These are phyloP conservation scores for Sinohyriopsis cumingii DNA, from an alignment of 2,888 invertebrate genomes.

Conservation along the genomic window DNA sequence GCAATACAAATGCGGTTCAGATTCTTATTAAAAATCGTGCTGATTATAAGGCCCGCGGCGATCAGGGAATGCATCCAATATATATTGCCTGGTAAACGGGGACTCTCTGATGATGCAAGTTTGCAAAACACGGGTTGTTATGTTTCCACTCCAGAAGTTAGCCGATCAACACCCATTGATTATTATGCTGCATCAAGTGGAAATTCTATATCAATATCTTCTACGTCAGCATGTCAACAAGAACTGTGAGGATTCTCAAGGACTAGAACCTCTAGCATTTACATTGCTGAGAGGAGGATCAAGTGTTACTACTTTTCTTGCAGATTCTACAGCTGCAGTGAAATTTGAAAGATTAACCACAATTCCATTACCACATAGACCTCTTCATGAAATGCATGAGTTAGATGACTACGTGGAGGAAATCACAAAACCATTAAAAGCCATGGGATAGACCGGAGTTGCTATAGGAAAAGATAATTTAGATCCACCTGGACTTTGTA, in stretches of 20 bases:
- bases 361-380: slow-evolving; percentile 14
- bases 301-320: neutral
- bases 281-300: slow-evolving; percentile 5
- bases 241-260: neutral
- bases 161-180: slow-evolving; percentile 1
- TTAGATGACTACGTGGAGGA: slow-evolving; percentile 14
- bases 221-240: neutral
- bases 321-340: neutral
- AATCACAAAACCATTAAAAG: slow-evolving; percentile 2
- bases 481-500: slow-evolving; percentile 6
- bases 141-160: neutral
- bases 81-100: slow-evolving; percentile 19
- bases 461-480: slow-evolving; percentile 4
- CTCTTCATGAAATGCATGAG: slow-evolving; percentile 6
- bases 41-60: slow-evolving; percentile 3
- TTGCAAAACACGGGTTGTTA: neutral
- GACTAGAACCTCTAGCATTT: neutral
- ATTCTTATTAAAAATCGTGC: slow-evolving; percentile 8
- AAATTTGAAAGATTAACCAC: slow-evolving; percentile 18
- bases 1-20: slow-evolving; percentile 8
- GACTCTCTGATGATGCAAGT: slow-evolving; percentile 5
- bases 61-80: slow-evolving; percentile 17
- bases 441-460: neutral
- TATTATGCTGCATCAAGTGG: slow-evolving; percentile 7
- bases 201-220: neutral